Evolutionary conservation across 2,113 vertebrate genomes (phyloP), one percentile per base, ranked within the genome.

Genomic region (Atherinomorus stipes): DNA sequence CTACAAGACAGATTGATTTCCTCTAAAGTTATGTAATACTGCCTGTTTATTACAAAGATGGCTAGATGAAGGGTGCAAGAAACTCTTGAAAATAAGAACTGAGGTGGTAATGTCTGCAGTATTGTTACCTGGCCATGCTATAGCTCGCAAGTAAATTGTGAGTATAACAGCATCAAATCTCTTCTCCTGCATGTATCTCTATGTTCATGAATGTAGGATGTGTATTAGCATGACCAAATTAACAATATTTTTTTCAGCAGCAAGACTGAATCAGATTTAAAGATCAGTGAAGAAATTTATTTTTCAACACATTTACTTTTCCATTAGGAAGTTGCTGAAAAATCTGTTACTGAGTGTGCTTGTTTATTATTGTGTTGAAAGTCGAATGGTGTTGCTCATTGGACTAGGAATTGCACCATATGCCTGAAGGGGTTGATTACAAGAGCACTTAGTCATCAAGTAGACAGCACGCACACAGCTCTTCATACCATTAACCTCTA

Each of bases 381-480:
- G 50, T 49, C 4, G 7, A 60, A 38, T 34, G 18, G 45, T 71
- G 58, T 74, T 69, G 60, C 51, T 64, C 69, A 63, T 58, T 53
- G 63, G 63, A 66, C 64, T 47, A 42, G 47, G 73, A 84, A 63
- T 69, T 81, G 67, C 66, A 72, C 64, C 70, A 78, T 76, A 78
- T 81, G 84, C 80, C 75, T 76, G 71, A 67, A 85, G 71, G 81
- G 74, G 53, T 42, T 83, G 87, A 84, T 88, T 85, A 64, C 78
- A 82, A 84, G 84, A 89, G 78, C 81, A 83, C 84, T 88, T 80
- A 71, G 75, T 90, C 88, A 91, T 88, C 84, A 87, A 88, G 59
- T 73, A 82, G 68, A 76, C 70, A 79, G 78, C 75, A 84, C 76
- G 73, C 63, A 82, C 60, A 56, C 71, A 77, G 71, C 74, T 68